Evolutionary conservation across 2,797 vertebrate genomes (phyloP).

Genomic region (Rhabdomys pumilio): DNA sequence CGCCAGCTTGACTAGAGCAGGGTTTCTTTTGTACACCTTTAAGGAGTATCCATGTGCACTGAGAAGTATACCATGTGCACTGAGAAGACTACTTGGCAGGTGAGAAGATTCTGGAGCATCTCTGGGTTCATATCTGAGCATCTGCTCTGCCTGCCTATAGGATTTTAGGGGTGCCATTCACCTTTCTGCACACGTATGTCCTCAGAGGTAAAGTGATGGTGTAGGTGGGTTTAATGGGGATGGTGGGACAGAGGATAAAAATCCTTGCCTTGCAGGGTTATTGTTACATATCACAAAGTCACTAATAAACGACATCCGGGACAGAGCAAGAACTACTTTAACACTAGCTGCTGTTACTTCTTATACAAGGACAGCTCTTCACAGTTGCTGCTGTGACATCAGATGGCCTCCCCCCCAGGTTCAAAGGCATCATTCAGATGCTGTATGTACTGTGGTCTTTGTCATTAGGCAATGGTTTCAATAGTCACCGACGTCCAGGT

Average conservation of each 20-base stretch:
- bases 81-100: not conserved
- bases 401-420: accelerated
- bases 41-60: not conserved
- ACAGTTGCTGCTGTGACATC: not conserved
- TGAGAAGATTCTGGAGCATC: not conserved
- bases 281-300: not conserved
- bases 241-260: not conserved
- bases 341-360: not conserved
- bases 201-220: not conserved
- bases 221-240: not conserved
- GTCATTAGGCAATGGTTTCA: not conserved
- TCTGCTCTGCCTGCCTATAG: not conserved
- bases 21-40: not conserved
- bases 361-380: not conserved
- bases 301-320: not conserved
- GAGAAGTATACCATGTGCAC: not conserved
- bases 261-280: too few species aligned
- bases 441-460: not conserved
- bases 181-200: not conserved
- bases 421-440: not conserved
- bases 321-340: not conserved
- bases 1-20: not conserved
- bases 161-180: not conserved
- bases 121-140: not conserved
- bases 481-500: not conserved